These are phyloP conservation scores for Trochalopteron elliotii DNA, from an alignment of 2,113 vertebrate species.

Conservation along the genomic window DNA sequence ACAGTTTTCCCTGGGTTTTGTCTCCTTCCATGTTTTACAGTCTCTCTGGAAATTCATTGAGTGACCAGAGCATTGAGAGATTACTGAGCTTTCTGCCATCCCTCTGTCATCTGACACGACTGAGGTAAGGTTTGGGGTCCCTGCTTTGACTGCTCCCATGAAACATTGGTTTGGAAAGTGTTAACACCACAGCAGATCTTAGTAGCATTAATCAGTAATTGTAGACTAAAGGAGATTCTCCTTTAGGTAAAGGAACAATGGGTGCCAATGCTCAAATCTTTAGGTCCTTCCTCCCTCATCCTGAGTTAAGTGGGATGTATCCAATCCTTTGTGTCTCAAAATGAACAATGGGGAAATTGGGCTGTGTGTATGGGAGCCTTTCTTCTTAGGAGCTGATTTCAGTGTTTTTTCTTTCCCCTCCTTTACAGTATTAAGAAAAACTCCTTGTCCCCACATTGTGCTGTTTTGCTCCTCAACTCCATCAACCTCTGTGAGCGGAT, in stretches of 20 bases:
- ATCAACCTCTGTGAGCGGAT: slow-evolving; percentile 69
- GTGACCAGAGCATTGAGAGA: slow-evolving; percentile 66
- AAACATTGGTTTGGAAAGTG: not conserved
- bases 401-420: not conserved
- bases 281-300: not conserved
- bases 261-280: not conserved
- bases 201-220: not conserved
- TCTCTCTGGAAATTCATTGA: slow-evolving; percentile 76
- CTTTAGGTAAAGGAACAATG: not conserved
- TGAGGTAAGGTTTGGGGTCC: slow-evolving; percentile 75
- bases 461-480: slow-evolving; percentile 65
- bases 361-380: fast-evolving
- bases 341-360: not conserved
- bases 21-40: slow-evolving; percentile 65
- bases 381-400: not conserved
- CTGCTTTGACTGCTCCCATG: not conserved
- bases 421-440: slow-evolving; percentile 78
- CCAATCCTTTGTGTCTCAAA: not conserved
- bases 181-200: not conserved
- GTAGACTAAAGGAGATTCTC: not conserved
- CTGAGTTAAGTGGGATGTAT: not conserved
- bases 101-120: slow-evolving; percentile 70
- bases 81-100: slow-evolving; percentile 71
- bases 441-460: slow-evolving; percentile 60
- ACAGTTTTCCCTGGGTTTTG: not conserved